Evolutionary conservation across 2,113 vertebrate genomes (phyloP).

Genomic region (Perognathus longimembris): DNA sequence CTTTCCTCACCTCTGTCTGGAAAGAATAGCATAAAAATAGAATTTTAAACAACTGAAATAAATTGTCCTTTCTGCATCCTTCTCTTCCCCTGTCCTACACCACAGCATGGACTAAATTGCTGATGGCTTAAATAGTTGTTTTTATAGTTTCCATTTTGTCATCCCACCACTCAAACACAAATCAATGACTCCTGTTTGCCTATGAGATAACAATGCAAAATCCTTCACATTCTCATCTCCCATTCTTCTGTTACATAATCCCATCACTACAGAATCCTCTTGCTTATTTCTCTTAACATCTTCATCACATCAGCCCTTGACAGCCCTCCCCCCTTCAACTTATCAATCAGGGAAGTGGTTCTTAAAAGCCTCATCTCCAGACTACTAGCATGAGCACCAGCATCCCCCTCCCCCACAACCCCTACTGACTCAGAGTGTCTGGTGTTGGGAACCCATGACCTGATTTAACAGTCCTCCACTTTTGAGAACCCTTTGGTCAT

Average conservation of each 20-base stretch:
- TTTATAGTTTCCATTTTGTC: not conserved
- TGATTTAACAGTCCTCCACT: not conserved
- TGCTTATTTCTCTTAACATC: conserved; percentile 1
- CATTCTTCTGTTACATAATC: not conserved
- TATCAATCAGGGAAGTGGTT: not conserved
- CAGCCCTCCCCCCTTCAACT: not conserved
- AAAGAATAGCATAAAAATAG: conserved; percentile 47
- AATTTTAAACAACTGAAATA: conserved; percentile 49
- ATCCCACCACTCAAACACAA: conserved; percentile 22
- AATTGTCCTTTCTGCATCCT: not conserved
- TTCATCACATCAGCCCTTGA: conserved; percentile 25
- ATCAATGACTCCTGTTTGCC: conserved; percentile 30
- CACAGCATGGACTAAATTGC: not conserved
- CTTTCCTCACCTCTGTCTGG: conserved; percentile 31
- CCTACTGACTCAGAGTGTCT: not conserved
- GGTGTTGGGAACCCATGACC: not conserved
- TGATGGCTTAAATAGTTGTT: conserved; percentile 15
- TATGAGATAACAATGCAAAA: conserved; percentile 36
- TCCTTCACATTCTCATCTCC: conserved; percentile 9
- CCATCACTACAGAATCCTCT: not conserved
- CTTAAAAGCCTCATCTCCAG: not conserved
- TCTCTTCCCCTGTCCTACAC: not conserved
- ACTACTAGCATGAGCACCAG: not conserved
- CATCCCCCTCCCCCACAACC: not conserved
- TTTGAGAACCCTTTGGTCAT: not conserved